Conservation (phyloP, 2,113 vertebrate genomes). For the Grantiella picta region DNA sequence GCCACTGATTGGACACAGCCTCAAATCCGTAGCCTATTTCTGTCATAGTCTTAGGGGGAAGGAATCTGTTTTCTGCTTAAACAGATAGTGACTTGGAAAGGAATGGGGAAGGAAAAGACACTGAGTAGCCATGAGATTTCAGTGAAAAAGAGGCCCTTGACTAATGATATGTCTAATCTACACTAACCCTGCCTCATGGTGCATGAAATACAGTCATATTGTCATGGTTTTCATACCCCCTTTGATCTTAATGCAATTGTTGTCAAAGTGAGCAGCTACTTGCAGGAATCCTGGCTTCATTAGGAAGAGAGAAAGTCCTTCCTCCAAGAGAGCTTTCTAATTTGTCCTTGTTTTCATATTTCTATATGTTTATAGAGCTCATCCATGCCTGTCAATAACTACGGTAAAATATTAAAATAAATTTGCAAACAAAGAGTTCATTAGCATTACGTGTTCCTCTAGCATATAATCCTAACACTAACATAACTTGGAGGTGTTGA, state of each 20-base stretch:
- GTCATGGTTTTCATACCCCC: conserved; percentile 42
- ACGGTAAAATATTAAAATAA: conserved; percentile 7
- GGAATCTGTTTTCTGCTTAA: conserved; percentile 83
- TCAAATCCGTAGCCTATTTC: conserved; percentile 87
- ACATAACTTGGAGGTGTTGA: not conserved
- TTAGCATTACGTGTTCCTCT: not conserved
- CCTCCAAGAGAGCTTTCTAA: not conserved
- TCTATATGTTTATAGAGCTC: not conserved
- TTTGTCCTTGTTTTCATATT: not conserved
- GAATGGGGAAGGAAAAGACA: conserved; percentile 60
- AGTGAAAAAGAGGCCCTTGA: conserved; percentile 60
- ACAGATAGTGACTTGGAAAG: conserved; percentile 72
- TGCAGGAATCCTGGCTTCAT: conserved; percentile 1
- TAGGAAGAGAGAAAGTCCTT: conserved; percentile 37
- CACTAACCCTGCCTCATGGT: conserved; percentile 41
- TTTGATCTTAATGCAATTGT: conserved; percentile 57
- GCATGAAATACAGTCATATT: conserved; percentile 54
- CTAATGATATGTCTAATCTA: conserved; percentile 68
- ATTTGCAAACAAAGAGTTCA: not conserved
- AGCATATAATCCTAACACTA: not conserved
- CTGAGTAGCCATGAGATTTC: conserved; percentile 59
- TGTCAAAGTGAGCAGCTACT: conserved; percentile 43
- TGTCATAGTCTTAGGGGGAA: conserved; percentile 84
- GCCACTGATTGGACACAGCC: conserved; percentile 86
- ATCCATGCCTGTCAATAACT: not conserved